These are phyloP conservation scores for Dryadula phaetusa DNA, from an alignment of 2,888 invertebrate species.

Conservation along the genomic window DNA sequence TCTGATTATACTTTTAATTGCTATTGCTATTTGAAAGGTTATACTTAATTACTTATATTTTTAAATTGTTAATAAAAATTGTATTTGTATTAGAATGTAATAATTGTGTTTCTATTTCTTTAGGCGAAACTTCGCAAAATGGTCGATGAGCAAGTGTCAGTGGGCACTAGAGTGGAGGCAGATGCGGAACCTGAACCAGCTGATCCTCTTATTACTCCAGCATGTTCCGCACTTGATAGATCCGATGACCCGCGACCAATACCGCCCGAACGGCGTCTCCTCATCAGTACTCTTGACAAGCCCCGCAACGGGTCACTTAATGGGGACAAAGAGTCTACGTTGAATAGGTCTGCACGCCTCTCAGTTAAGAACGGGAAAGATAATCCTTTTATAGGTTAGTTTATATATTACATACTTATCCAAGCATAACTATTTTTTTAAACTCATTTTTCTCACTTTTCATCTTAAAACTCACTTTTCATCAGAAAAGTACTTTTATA, in stretches of 20 bases:
- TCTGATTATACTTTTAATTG: neutral
- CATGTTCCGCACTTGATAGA: conserved; percentile 72
- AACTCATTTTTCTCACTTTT: too few species aligned
- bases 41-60: neutral
- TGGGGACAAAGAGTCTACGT: conserved; percentile 75
- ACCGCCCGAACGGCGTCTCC: conserved; percentile 74
- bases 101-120: conserved; percentile 18
- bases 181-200: conserved; percentile 78
- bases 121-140: conserved; percentile 93
- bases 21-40: neutral
- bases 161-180: conserved; percentile 85
- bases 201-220: conserved; percentile 82
- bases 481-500: too few species aligned
- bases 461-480: too few species aligned
- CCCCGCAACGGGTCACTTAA: conserved; percentile 75
- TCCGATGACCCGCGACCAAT: conserved; percentile 68
- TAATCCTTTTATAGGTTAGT: conserved; percentile 75
- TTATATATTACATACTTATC: neutral
- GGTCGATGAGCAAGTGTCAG: conserved; percentile 94
- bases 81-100: neutral
- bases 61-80: neutral
- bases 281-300: conserved; percentile 76
- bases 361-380: conserved; percentile 79
- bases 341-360: conserved; percentile 70
- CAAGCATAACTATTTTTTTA: neutral